Evolutionary conservation across 2,797 vertebrate species (phyloP).

Genomic region (Sylvia borin): DNA sequence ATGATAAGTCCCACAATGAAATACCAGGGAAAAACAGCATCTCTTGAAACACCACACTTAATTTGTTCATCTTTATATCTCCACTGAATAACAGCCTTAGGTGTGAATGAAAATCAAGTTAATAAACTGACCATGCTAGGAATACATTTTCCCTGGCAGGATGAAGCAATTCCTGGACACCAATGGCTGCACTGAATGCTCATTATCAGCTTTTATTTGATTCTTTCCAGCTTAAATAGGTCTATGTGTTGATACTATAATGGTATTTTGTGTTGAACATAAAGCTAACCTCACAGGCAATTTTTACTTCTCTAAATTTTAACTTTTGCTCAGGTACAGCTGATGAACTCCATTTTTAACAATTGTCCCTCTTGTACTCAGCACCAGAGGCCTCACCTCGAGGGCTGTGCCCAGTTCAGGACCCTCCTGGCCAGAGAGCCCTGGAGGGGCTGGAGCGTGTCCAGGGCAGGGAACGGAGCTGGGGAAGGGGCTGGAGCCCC

Average conservation of each 20-base stretch:
- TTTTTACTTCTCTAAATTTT: neutral
- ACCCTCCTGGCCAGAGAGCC: accelerated
- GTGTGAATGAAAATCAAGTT: neutral
- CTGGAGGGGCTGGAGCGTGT: neutral
- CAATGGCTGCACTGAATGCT: neutral
- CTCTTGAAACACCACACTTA: neutral
- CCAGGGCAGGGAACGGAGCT: neutral
- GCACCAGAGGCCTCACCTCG: neutral
- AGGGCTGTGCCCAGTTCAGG: neutral
- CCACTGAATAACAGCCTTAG: neutral
- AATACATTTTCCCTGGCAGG: neutral
- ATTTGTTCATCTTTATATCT: neutral
- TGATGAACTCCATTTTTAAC: neutral
- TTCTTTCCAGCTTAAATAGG: neutral
- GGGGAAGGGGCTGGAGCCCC: neutral
- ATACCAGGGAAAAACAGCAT: neutral
- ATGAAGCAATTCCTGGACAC: neutral
- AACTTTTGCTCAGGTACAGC: neutral
- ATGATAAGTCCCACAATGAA: neutral
- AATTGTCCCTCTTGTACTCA: neutral
- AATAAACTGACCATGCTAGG: neutral
- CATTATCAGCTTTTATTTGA: neutral
- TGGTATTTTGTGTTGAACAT: neutral
- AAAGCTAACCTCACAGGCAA: neutral
- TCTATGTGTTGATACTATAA: neutral